Evolutionary conservation across 2,113 vertebrate species (phyloP).

Genomic region (Clarias gariepinus): DNA sequence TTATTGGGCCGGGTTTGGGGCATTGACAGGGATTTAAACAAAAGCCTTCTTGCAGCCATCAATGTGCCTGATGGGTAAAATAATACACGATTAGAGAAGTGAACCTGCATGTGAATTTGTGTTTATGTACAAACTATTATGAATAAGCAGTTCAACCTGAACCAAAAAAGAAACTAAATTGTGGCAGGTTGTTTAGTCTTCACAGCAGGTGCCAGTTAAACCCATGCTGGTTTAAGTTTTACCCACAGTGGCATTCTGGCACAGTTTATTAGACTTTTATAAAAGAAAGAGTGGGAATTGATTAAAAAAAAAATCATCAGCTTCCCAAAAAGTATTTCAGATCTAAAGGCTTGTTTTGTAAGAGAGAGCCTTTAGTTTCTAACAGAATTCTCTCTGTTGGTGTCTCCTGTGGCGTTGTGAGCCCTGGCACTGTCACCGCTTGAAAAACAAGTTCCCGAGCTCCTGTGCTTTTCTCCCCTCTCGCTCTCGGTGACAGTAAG

Average conservation of each 20-base stretch:
- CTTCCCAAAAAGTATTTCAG: background rate
- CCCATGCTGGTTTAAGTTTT: background rate
- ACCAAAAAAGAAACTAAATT: background rate
- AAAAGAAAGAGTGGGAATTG: background rate
- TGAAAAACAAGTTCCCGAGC: constrained; percentile 38
- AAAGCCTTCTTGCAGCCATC: no score
- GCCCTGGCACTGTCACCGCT: background rate
- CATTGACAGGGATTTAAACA: no score
- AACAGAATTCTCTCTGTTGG: constrained; percentile 21
- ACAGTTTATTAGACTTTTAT: background rate
- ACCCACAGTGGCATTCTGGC: background rate
- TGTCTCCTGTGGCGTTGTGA: background rate
- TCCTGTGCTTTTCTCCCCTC: constrained; percentile 14
- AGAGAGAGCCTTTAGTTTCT: background rate
- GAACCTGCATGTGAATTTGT: background rate
- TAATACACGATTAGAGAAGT: background rate
- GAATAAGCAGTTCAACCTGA: background rate
- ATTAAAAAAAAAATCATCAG: background rate
- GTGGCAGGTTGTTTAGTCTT: no score
- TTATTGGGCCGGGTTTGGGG: no score
- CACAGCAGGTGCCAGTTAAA: background rate
- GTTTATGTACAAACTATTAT: background rate
- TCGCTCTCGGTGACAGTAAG: constrained; percentile 11
- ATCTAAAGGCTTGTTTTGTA: background rate
- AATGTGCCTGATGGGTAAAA: background rate